Percentiles rank a stretch among this genome's conserved stretches.
These are phyloP conservation scores for Lepisosteus oculatus DNA, from an alignment of 2,113 vertebrate genomes.

Conservation along the genomic window DNA sequence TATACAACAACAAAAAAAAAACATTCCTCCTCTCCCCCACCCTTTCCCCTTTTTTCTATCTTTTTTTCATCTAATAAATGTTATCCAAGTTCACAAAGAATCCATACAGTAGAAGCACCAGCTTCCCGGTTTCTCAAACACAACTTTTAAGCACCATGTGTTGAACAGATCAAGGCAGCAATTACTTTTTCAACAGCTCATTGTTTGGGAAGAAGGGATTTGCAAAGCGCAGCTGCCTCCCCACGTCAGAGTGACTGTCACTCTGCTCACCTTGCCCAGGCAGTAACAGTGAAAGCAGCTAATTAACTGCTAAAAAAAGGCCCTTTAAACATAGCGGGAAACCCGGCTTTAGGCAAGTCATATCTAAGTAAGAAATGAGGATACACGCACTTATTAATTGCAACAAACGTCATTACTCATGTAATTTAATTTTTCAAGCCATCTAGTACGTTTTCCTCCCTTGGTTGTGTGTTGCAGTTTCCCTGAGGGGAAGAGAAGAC, in stretches of 20 bases:
- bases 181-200: slow-evolving; percentile 35
- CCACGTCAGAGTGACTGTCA: background rate
- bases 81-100: background rate
- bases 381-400: too few relatives aligned
- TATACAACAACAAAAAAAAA: slow-evolving; percentile 16
- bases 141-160: slow-evolving; percentile 29
- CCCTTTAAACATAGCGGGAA: too few relatives aligned
- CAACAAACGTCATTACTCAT: too few relatives aligned
- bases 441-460: too few relatives aligned
- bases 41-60: slow-evolving; percentile 8
- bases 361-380: too few relatives aligned
- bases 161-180: slow-evolving; percentile 30
- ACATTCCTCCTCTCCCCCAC: slow-evolving; percentile 9
- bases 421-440: too few relatives aligned
- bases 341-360: too few relatives aligned
- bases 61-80: slow-evolving; percentile 20
- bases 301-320: background rate
- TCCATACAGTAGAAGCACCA: background rate
- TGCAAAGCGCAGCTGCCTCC: slow-evolving; percentile 17
- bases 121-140: slow-evolving; percentile 25
- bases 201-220: slow-evolving; percentile 23
- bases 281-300: background rate
- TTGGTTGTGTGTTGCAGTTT: too few relatives aligned
- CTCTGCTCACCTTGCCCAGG: background rate
- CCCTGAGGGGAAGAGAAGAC: too few relatives aligned